Percentiles rank a stretch among this genome's conserved stretches.
phyloP scores from a whole-genome alignment of 2,113 vertebrate genomes.

The Petrocephalus microphthalmus region DNA sequence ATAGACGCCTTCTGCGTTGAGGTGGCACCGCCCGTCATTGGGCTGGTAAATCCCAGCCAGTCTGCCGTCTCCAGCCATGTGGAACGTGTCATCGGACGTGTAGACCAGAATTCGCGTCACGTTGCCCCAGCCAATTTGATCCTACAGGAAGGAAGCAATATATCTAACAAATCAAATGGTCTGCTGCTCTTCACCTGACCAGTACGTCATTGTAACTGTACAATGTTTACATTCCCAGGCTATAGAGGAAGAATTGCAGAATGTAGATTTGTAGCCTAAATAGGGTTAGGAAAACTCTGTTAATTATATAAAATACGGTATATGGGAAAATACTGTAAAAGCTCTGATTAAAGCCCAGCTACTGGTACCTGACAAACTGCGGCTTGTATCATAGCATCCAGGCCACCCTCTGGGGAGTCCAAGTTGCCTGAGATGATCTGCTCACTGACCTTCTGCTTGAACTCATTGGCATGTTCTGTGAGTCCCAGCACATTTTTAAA shows the following conservation, averaged over 20 bases:
- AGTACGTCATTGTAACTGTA: not conserved
- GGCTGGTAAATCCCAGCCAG: constrained; percentile 65
- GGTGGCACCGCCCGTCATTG: constrained; percentile 64
- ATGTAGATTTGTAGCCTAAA: not conserved
- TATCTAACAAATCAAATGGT: not conserved
- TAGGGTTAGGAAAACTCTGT: not conserved
- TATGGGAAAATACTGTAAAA: not conserved
- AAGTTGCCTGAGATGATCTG: constrained; percentile 69
- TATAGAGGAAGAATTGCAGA: not conserved
- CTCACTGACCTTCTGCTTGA: constrained; percentile 56
- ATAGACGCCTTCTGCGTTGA: constrained; percentile 58
- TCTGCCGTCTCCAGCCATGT: constrained; percentile 70
- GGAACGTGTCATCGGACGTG: constrained; percentile 71
- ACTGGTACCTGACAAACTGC: constrained; percentile 63
- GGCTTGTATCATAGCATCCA: constrained; percentile 71
- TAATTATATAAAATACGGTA: not conserved
- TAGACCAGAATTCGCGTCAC: constrained; percentile 69
- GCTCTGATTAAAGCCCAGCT: not conserved
- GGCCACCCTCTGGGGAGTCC: constrained; percentile 65
- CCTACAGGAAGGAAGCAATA: constrained; percentile 41
- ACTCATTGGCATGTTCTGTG: constrained; percentile 48
- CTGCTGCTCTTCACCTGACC: not conserved
- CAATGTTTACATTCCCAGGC: not conserved
- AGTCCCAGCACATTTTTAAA: constrained; percentile 62
- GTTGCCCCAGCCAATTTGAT: constrained; percentile 66